Evolutionary conservation across 2,888 invertebrate genomes (phyloP).

Genomic region (Caprella mutica): DNA sequence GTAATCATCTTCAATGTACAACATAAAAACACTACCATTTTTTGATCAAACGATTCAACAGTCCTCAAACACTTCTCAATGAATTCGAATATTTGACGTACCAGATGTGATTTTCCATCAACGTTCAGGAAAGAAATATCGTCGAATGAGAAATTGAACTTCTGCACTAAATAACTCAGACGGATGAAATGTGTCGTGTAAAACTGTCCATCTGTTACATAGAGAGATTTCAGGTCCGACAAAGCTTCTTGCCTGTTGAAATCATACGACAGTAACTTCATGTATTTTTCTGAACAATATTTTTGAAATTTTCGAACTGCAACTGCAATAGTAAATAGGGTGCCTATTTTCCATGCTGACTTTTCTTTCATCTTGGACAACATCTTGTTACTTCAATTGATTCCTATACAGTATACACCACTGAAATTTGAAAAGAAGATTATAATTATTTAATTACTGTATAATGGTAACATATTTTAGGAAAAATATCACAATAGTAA

Average conservation of each 20-base stretch:
- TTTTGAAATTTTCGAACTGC: not conserved
- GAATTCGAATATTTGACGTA: not conserved
- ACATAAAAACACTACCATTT: not conserved
- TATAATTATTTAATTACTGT: too few species aligned
- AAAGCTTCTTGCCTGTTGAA: not conserved
- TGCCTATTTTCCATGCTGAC: too few species aligned
- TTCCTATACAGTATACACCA: too few species aligned
- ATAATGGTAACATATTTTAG: too few species aligned
- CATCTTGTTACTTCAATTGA: too few species aligned
- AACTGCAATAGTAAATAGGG: not conserved
- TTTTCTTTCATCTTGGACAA: too few species aligned
- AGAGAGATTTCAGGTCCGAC: not conserved
- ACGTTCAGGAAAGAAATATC: too few species aligned
- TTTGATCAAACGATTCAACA: not conserved
- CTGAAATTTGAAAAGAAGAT: too few species aligned
- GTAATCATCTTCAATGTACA: not conserved
- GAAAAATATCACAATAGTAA: too few species aligned
- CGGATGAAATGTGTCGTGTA: not conserved
- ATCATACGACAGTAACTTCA: not conserved
- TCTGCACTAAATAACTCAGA: not conserved
- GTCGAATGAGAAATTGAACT: not conserved
- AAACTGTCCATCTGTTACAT: not conserved
- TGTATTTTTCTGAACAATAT: not conserved
- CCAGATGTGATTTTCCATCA: not conserved
- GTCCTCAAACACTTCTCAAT: not conserved